Evolutionary conservation across 2,888 invertebrate genomes (phyloP), one percentile per base, ranked within the genome.

Genomic region (Amiota mariae): DNA sequence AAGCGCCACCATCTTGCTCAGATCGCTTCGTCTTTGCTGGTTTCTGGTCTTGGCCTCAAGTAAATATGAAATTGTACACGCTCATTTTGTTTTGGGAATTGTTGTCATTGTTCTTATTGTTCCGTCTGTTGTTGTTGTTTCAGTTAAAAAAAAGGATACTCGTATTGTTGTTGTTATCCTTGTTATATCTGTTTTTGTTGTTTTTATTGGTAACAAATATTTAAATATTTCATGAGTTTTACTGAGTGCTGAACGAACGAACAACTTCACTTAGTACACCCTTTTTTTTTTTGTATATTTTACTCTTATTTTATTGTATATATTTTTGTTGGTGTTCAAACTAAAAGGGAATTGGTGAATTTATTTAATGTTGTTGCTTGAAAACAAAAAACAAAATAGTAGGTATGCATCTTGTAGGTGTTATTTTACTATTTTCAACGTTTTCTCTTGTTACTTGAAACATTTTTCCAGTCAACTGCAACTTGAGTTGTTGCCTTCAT

Each of bases 191-290:
- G 15, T 49, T 12, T n/a, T 73, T 46, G 66, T 74, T 79, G 73
- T 75, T 80, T 82, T 77, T 78, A 78, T 84, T 76, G 77, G 67
- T 70, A 72, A 68, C 81, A 73, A 77, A 81, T 74, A 76, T 80
- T 80, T 85, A 82, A 83, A 82, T 82, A 77, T 83, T 83, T 85
- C 75, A 82, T 78, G 77, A 59, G 47, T 56, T 73, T 20, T 54
- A 64, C 48, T 67, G n/a, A 47, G 11, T 59, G n/a, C 59, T 59
- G 20, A 12, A 2, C 59, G 11, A 1, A 20, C 24, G 8, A n/a
- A 18, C 11, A 9, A 20, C 15, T 8, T 15, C 59, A 20, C 54
- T 54, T n/a, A 13, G n/a, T 15, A 54, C 54, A 59, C 59, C 59
- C 59, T n/a, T 59, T 59, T 20, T 59, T 15, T 15, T 18, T n/a